Base-by-base conservation (phyloP, 2,797 vertebrate species). In the Prunella strophiata region DNA sequence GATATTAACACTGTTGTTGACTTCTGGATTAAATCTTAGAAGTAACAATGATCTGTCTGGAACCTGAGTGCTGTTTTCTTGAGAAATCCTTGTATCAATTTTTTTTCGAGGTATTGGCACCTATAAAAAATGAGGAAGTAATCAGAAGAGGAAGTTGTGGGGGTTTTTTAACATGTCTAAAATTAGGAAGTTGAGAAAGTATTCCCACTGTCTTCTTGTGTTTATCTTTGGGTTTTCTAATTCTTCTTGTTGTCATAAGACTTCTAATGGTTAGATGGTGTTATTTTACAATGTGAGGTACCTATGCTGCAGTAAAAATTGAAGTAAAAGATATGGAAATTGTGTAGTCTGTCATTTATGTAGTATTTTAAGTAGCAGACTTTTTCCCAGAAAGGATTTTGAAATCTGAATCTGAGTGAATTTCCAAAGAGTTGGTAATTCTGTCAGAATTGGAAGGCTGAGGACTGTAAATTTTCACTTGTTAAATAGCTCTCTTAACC, bases 381-480 rank as follows among this genome's bases (percentile, higher is more conserved):
- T 48, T 93, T 76, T 94, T 89, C 78, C 68, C 68, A 85, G 72
- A 92, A 96, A 75, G 47, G 2, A 59, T 87, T 94, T 67, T 87
- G 88, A 92, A 89, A 91, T 87, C 71, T 89, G 74, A 91, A 89
- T 96, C 68, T n/a, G 47, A 92, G 68, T 63, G 29, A 57, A 73
- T 88, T 93, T 89, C 75, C 90, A 7, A 68, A 71, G 65, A 45
- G 30, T 51, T 92, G 72, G 62, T 58, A 66, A 43, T 81, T 92
- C 73, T 62, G 36, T 62, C 9, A 12, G 68, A 51, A 66, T 11
- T 88, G 52, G 72, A 87, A 62, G 26, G 40, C 68, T 43, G 57
- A 61, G 42, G 40, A 62, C 42, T 79, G 52, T 82, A 74, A 65
- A 77, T 89, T 94, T 96, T 86, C 50, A 32, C 59, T 93, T 65